phyloP scores from a whole-genome alignment of 1,140 invertebrate genomes.

The Pseudachorutes palmiensis region DNA sequence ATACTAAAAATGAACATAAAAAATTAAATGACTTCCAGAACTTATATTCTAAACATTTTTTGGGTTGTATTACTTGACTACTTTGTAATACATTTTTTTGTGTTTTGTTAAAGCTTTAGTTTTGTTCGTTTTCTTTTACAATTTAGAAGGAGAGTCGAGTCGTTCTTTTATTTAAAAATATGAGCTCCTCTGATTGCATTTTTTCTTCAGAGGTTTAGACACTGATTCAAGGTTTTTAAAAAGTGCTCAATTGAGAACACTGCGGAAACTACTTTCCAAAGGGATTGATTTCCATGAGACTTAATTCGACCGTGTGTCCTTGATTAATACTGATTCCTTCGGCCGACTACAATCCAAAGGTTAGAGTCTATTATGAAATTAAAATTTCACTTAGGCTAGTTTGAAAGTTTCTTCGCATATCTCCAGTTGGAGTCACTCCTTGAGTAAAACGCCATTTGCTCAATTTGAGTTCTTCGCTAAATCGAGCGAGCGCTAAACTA shows the following conservation, averaged over 20 bases:
- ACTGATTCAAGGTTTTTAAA: too few species aligned
- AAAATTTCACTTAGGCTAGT: too few species aligned
- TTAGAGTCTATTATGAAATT: too few species aligned
- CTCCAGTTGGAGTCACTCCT: too few species aligned
- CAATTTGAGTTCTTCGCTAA: too few species aligned
- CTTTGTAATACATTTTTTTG: background rate
- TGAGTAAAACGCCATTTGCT: too few species aligned
- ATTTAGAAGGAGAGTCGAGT: background rate
- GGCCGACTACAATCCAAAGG: background rate
- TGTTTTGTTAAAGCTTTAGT: background rate
- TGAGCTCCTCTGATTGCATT: too few species aligned
- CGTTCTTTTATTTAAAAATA: background rate
- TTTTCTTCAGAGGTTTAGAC: too few species aligned
- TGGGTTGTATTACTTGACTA: slow-evolving; percentile 8
- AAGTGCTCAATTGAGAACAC: background rate
- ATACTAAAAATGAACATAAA: background rate
- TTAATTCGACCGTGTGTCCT: background rate
- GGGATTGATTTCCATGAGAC: background rate
- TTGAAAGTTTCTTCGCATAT: too few species aligned
- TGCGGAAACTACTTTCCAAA: background rate
- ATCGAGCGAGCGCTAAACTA: too few species aligned
- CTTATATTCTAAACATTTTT: slow-evolving; percentile 2
- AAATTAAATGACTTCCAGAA: background rate
- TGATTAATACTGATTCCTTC: background rate
- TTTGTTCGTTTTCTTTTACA: background rate